Evolutionary conservation across 2,113 vertebrate genomes (phyloP).

Genomic region (Hippotragus niger): DNA sequence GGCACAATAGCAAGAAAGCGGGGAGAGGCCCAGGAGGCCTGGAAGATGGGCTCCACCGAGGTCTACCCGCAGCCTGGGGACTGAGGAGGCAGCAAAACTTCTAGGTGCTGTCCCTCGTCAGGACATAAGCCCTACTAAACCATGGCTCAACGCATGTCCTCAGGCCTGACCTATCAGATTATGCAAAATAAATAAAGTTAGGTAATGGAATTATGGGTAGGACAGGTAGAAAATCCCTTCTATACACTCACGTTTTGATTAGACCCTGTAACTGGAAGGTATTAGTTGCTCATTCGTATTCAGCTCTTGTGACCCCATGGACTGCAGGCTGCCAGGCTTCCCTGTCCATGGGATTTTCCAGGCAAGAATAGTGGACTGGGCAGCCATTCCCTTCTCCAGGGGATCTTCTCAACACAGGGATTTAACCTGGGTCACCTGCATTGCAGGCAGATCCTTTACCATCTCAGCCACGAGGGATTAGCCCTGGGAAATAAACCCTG

Average conservation of each 20-base stretch:
- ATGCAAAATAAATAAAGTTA: not conserved
- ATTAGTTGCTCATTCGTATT: not conserved
- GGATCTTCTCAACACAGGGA: not conserved
- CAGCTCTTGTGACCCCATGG: not conserved
- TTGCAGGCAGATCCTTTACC: not conserved
- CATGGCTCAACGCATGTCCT: not conserved
- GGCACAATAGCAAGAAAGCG: not conserved
- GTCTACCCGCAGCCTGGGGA: not conserved
- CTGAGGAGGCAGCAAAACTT: not conserved
- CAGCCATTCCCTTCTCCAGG: not conserved
- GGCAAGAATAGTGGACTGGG: not conserved
- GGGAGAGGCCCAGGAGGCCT: not conserved
- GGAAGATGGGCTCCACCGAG: fast-evolving
- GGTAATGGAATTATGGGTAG: not conserved
- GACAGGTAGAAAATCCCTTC: not conserved
- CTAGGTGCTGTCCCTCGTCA: not conserved
- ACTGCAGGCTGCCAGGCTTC: not conserved
- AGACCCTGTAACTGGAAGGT: not conserved
- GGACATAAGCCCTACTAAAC: not conserved
- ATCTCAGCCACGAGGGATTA: fast-evolving
- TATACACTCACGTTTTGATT: not conserved
- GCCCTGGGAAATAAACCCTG: not conserved
- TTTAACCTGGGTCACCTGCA: not conserved
- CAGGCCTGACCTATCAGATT: not conserved
- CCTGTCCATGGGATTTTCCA: not conserved